A percentile compares a stretch with the other conserved stretches of the same genome.
Evolutionary conservation across 1,140 invertebrate species (phyloP).

Genomic region (Carposina sasakii): DNA sequence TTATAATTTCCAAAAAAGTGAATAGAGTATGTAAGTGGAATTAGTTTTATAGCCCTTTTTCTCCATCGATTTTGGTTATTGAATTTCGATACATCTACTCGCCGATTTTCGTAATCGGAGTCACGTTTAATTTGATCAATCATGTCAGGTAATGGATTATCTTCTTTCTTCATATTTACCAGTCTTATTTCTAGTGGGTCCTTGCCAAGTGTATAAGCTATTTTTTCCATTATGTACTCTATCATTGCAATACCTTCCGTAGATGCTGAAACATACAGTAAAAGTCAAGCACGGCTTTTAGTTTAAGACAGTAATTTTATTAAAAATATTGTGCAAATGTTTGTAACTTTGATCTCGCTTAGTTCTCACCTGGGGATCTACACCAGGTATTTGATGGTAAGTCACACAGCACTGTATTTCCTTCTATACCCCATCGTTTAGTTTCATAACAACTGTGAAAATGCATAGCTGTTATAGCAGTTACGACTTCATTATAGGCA

Average conservation of each 20-base stretch:
- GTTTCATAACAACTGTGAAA: slow-evolving; percentile 76
- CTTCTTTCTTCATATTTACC: slow-evolving; percentile 73
- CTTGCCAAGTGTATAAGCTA: slow-evolving; percentile 77
- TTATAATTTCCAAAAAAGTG: slow-evolving; percentile 73
- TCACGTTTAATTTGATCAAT: slow-evolving; percentile 74
- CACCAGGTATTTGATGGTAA: slow-evolving; percentile 77
- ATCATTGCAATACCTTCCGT: slow-evolving; percentile 79
- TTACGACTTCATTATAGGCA: slow-evolving; percentile 73
- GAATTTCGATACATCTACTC: slow-evolving; percentile 73
- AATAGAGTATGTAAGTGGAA: slow-evolving; percentile 77
- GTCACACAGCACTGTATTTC: slow-evolving; percentile 76
- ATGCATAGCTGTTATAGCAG: slow-evolving; percentile 39
- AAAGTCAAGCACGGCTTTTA: background rate
- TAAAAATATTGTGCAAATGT: background rate
- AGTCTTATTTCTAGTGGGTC: slow-evolving; percentile 81
- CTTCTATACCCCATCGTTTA: slow-evolving; percentile 72
- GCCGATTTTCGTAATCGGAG: slow-evolving; percentile 75
- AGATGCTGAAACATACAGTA: slow-evolving; percentile 68
- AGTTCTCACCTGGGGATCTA: slow-evolving; percentile 75
- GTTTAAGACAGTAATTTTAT: background rate
- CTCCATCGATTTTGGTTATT: slow-evolving; percentile 84
- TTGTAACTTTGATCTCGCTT: background rate
- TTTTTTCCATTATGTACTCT: slow-evolving; percentile 90
- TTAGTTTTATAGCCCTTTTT: slow-evolving; percentile 79
- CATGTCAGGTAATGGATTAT: slow-evolving; percentile 69